Base-by-base conservation (phyloP, 30 jellyfish, hydroid and myxozoan species). In the Hydractinia symbiolongicarpus region DNA sequence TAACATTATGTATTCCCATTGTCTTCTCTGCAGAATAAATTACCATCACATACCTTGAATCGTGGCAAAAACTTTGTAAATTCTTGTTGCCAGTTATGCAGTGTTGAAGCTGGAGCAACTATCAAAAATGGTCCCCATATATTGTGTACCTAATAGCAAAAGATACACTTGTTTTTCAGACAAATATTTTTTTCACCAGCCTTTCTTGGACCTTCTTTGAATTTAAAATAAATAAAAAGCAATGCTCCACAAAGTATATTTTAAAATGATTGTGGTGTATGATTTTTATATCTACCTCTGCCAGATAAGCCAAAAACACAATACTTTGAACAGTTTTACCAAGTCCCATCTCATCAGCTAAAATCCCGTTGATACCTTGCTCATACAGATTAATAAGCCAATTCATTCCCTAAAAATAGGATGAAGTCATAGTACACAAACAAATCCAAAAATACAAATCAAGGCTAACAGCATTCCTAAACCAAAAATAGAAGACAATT, bases 281-380 rank as follows among this genome's bases (percentile, higher is more conserved):
- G 40, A 2, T 6, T 13, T 64, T 6, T 58, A 64, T n/a, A 64
- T 88, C 16, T 58, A 93, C 99, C 96, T 94, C 99, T 8, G 99
- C 99, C 17, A 94, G 95, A 84, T 87, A 94, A 9, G 99, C 95
- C 6, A 94, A 79, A 75, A 94, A 94, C 5, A 96, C 94, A 19
- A 94, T 94, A 86, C 96, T 87, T 73, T 94, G 99, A 4, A 94
- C 99, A 21, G 99, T 94, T 79, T 94, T 94, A 4, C 99, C 99
- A 58, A 94, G 92, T 5, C 99, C 99, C 99, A 94, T 94, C 86
- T 94, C 99, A 85, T 94, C 99, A 16, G 99, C 99, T 67, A 94
- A 96, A 55, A 94, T 94, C 21, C 99, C 99, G 79, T 94, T 94
- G 50, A 94, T 88, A 5, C 99, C 99, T 91, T 94, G 95, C 77